Evolutionary conservation across 2,113 vertebrate species (phyloP).

Genomic region (Triplophysa tibetana): DNA sequence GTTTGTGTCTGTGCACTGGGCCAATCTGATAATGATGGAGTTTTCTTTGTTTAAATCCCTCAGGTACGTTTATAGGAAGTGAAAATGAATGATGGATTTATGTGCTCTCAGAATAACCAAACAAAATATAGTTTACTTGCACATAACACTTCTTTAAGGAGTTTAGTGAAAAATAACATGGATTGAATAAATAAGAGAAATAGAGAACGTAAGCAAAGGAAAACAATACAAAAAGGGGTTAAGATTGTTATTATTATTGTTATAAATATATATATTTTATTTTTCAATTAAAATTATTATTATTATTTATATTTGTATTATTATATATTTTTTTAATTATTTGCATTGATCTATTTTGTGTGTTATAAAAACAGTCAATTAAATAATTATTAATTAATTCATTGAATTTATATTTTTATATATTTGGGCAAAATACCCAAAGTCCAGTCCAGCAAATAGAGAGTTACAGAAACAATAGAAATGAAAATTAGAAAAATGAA

Average conservation of each 20-base stretch:
- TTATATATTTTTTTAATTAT: too few relatives aligned
- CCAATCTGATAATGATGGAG: conserved; percentile 38
- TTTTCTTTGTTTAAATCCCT: conserved; percentile 32
- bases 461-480: too few relatives aligned
- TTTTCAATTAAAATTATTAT: too few relatives aligned
- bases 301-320: too few relatives aligned
- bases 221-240: not conserved
- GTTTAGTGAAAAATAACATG: not conserved
- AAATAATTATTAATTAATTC: too few relatives aligned
- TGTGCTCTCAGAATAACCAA: not conserved
- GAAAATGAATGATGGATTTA: not conserved
- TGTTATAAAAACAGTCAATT: too few relatives aligned
- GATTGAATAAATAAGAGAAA: conserved; percentile 1
- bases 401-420: too few relatives aligned
- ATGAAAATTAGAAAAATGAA: too few relatives aligned
- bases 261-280: too few relatives aligned
- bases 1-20: conserved; percentile 37
- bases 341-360: too few relatives aligned
- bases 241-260: too few relatives aligned
- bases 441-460: not conserved
- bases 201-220: not conserved
- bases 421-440: not conserved
- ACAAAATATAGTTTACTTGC: not conserved
- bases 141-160: not conserved
- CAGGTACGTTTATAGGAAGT: conserved; percentile 8